Base-by-base conservation (phyloP, 2,888 invertebrate species). In the Malacosoma neustria region DNA sequence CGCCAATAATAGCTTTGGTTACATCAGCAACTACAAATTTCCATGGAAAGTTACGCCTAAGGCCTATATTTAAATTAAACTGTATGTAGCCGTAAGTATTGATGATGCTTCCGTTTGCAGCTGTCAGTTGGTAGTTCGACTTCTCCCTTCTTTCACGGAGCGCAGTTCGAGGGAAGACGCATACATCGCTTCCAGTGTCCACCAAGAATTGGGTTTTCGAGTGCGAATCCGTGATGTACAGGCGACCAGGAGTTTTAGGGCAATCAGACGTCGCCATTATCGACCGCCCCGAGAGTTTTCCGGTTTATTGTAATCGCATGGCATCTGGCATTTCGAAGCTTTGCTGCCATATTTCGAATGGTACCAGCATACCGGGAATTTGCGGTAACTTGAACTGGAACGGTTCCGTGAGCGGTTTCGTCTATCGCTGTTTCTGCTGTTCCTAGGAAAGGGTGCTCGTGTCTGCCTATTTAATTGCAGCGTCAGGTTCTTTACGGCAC, bases 81-180 rank as follows among this genome's bases (percentile, higher is more conserved):
- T 55, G 29, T 0, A 39, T 3, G 14, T 38, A 49, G 2, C 57
- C 57, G 29, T 45, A 57, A 0, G 55, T 56, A 1, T 39, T 30
- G 0, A 57, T 57, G 1, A 13, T 3, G 0, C 45, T 35, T 2
- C 56, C 56, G 33, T 57, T 57, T 0, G 56, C 57, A 1, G 57
- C 57, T 15, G 15, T 36, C 1, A 51, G 29, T 1, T 42, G 9
- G 14, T 39, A 48, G 4, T 14, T 13, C 3, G 42, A 42, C 12
- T 34, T 36, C 3, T 13, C 5, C 9, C 48, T 45, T 4, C 43
- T 45, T 9, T 42, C 34, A 4, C 14, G 35, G 14, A 46, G 30
- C 1, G 32, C 32, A 3, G 38, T 35, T 3, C 33, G 29, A 1
- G 50, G 47, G 13, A 14, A 46, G 1, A 48, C 45, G 30, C 42